Evolutionary conservation across 1,140 invertebrate species (phyloP).

Genomic region (Schlechtendalia chinensis): DNA sequence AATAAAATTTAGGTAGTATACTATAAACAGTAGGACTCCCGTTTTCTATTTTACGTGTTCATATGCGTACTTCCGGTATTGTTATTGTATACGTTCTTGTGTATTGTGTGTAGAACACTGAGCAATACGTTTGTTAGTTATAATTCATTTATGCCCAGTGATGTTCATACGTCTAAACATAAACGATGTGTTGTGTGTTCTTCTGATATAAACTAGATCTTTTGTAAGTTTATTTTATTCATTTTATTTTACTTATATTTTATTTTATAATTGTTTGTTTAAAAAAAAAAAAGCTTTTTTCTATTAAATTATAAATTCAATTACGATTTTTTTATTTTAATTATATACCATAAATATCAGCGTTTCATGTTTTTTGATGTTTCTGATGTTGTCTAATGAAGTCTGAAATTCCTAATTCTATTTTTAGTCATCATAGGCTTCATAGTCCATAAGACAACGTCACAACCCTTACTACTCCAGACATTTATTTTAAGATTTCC

Average conservation of each 20-base stretch:
- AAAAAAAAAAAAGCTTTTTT: too few relatives aligned
- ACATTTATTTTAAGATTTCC: conserved; percentile 36
- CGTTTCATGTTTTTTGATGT: background rate
- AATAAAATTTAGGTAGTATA: conserved; percentile 42
- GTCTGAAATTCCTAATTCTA: conserved; percentile 2
- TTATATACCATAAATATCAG: background rate
- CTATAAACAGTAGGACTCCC: conserved; percentile 12
- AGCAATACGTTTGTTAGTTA: background rate
- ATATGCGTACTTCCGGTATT: conserved; percentile 36
- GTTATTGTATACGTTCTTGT: background rate
- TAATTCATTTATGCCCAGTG: conserved; percentile 19
- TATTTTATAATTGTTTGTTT: background rate
- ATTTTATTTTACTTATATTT: too few relatives aligned
- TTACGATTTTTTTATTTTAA: too few relatives aligned
- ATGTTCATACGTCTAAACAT: conserved; percentile 5
- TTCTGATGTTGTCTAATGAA: background rate
- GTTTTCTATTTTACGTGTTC: conserved; percentile 40
- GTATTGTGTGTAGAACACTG: background rate
- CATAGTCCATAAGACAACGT: background rate
- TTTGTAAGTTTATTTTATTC: conserved; percentile 27
- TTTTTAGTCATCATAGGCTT: background rate
- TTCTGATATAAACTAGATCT: background rate
- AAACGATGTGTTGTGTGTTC: background rate
- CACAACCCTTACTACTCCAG: conserved; percentile 37
- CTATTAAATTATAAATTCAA: too few relatives aligned